Evolutionary conservation across 2,888 invertebrate genomes (phyloP).

Genomic region (Acrocera orbiculus): DNA sequence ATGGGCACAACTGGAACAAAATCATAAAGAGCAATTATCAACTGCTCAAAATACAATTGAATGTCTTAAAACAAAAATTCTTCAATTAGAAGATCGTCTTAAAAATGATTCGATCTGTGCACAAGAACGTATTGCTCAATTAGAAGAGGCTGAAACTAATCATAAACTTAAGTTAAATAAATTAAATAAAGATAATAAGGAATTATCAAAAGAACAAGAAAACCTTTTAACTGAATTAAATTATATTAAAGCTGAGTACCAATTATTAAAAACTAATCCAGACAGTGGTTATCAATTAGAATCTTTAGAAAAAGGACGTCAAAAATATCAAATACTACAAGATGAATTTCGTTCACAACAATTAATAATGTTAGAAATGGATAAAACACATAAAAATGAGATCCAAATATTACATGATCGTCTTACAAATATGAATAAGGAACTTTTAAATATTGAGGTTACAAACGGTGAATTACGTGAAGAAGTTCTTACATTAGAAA

Average conservation of each 20-base stretch:
- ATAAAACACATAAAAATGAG: constrained; percentile 33
- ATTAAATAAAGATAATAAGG: constrained; percentile 37
- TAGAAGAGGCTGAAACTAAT: constrained; percentile 40
- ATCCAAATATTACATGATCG: constrained; percentile 36
- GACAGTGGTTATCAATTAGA: constrained; percentile 28
- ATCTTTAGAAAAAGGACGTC: constrained; percentile 25
- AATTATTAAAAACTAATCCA: constrained; percentile 32
- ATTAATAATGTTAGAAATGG: constrained; percentile 33
- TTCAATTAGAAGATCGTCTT: constrained; percentile 37
- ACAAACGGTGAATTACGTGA: constrained; percentile 50
- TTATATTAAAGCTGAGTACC: constrained; percentile 35
- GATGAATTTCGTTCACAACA: constrained; percentile 34
- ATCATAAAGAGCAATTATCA: constrained; percentile 39
- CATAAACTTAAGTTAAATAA: constrained; percentile 37
- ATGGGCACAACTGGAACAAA: constrained; percentile 49
- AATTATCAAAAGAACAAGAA: constrained; percentile 33
- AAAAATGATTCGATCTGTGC: constrained; percentile 34
- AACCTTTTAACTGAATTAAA: constrained; percentile 33
- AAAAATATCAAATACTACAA: constrained; percentile 29
- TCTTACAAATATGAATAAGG: constrained; percentile 36
- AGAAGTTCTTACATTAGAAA: constrained; percentile 46
- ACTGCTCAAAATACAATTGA: constrained; percentile 33
- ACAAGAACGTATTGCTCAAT: constrained; percentile 36
- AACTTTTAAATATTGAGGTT: constrained; percentile 44
- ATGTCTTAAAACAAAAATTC: constrained; percentile 37